Conservation (phyloP, 2,888 invertebrate genomes). For the Formica aserva region DNA sequence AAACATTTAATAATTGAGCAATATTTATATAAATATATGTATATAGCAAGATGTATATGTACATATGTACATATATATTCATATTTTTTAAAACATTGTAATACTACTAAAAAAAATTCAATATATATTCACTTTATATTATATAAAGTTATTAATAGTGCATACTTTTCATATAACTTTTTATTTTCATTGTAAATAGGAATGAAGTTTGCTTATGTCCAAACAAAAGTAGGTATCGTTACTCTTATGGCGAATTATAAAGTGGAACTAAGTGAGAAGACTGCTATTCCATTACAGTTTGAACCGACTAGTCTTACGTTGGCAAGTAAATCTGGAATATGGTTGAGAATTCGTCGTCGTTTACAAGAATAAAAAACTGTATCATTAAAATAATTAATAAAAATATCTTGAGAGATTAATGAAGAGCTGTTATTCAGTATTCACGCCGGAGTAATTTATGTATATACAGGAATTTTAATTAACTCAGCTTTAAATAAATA, state of each 20-base stretch:
- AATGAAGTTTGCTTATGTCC: not conserved
- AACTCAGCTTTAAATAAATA: not conserved
- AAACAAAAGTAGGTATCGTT: not conserved
- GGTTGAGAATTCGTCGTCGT: not conserved
- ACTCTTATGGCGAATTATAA: not conserved
- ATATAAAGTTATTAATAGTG: not conserved
- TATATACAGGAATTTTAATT: not conserved
- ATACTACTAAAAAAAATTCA: not conserved
- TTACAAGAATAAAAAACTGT: not conserved
- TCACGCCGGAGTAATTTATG: not conserved
- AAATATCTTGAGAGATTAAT: not conserved
- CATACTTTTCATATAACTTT: not conserved
- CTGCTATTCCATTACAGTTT: not conserved
- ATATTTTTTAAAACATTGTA: not conserved
- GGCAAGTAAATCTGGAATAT: not conserved
- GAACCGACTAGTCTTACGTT: not conserved
- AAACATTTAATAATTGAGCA: not conserved
- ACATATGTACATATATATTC: too few species aligned
- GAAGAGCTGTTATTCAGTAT: not conserved
- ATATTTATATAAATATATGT: not conserved
- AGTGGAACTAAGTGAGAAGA: not conserved
- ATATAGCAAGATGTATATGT: not conserved
- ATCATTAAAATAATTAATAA: too few species aligned
- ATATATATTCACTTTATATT: not conserved
- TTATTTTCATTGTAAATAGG: not conserved